Evolutionary conservation across 2,113 vertebrate species (phyloP), one percentile per base, ranked within the genome.

Genomic region (Boulengeromyrus knoepffleri): DNA sequence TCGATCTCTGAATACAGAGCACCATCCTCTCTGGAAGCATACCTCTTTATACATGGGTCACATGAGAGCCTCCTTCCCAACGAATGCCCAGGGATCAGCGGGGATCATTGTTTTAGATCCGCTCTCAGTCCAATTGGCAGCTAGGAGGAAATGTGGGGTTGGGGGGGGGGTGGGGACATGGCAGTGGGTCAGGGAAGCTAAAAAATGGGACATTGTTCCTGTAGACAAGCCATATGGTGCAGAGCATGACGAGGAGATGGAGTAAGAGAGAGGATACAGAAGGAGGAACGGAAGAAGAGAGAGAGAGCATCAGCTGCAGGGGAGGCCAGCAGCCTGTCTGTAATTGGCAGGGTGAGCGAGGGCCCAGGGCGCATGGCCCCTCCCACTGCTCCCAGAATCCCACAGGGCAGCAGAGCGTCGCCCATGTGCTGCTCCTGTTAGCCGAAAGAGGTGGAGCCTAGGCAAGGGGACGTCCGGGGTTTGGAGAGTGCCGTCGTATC

Each of bases 351-450:
- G 92, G 92, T 90, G 91, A 95, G 88, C 91, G 5, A 90, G 92
- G 92, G 91, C 92, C 91, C 89, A 92, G 92, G 94, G 95, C 93
- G 91, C 85, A 53, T 88, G 91, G 90, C 93, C 94, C 89, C 92
- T 70, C 88, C 91, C n/a, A 89, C 90, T 93, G 92, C 45, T 93
- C 93, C 91, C 91, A 88, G 91, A 92, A 92, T 95, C 94, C 94
- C 93, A 92, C 90, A 94, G 94, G 95, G 74, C 70, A 36, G 31
- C 15, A 2, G 5, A 77, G 12, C 53, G 31, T 77, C 85, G 92
- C 94, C 95, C 95, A 96, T 95, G 94, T 96, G 94, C 92, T 93
- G 92, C 88, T 90, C 92, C 94, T 94, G 94, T 95, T 95, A 94
- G 91, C 91, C 7, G 88, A 90, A 87, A 89, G 74, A 92, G 91